Base-by-base conservation (phyloP, 2,888 invertebrate genomes). In the Euplagia quadripunctaria region DNA sequence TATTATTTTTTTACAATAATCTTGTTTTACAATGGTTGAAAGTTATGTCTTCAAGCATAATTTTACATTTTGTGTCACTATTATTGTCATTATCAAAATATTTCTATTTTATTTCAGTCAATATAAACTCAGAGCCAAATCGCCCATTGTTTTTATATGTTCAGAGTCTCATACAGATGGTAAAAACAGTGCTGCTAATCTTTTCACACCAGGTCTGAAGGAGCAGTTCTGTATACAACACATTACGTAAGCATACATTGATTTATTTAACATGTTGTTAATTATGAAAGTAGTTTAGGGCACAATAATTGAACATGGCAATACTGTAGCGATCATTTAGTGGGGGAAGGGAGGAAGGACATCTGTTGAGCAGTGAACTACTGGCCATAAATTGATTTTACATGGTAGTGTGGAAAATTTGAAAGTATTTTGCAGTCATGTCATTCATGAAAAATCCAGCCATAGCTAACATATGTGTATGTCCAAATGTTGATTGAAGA, bases 81-180 rank as follows among this genome's bases (percentile, higher is more conserved):
- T 17, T 8, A 4, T n/a, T n/a, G n/a, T 31, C 31, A 31, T 20
- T 20, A 11, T 11, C 11, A 58, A 4, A 1, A 55, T 58, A 0
- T 61, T 61, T 61, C 49, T 43, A 6, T 76, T 70, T 72, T 17
- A 14, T 94, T 96, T 82, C 90, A 97, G 97, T 72, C 96, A 96
- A 83, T 97, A 97, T 79, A 96, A 91, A 82, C 90, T 93, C 74
- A 96, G 96, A 87, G 97, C 97, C 1, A 97, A 96, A 88, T 96
- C 97, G 72, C 97, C 98, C 5, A 90, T 98, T 73, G 94, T 97
- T 14, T 98, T 98, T 84, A 96, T 98, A 82, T 97, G 97, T 82
- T 97, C 98, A n/a, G 98, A 98, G 87, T 94, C 96, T 20, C 96
- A 96, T 84, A 96, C 96, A 75, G 97, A 96, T 69, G 93, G 91